These are phyloP conservation scores for Sebastes baramenuke DNA, from an alignment of 2,797 vertebrate species.

Conservation along the genomic window DNA sequence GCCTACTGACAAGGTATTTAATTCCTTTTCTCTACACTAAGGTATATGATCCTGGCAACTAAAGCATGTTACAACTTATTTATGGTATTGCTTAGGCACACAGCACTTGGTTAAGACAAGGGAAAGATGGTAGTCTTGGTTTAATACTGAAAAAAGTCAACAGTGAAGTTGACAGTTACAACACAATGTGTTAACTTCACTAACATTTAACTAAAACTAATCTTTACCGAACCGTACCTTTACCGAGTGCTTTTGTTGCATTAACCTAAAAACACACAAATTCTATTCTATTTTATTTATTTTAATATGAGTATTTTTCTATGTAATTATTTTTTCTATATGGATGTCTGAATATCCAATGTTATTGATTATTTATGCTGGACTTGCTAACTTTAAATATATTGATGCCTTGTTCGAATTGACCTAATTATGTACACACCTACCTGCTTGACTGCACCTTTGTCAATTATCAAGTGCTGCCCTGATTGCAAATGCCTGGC, in stretches of 20 bases:
- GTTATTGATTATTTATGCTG: no score
- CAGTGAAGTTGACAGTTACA: not conserved
- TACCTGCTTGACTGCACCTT: not conserved
- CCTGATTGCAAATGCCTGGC: not conserved
- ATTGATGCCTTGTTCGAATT: not conserved
- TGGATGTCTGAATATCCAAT: not conserved
- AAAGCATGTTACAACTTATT: not conserved
- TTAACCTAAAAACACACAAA: no score
- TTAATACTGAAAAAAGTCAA: not conserved
- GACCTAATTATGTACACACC: not conserved
- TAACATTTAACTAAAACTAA: no score
- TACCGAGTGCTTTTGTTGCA: no score
- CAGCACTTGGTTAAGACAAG: not conserved
- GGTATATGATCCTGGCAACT: no score
- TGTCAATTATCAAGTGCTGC: not conserved
- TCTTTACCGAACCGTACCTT: no score
- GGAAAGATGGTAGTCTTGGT: not conserved
- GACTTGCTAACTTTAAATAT: no score
- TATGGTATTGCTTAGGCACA: not conserved
- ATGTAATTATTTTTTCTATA: not conserved
- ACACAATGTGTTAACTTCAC: not conserved
- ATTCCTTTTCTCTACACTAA: not conserved
- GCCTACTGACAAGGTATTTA: fast-evolving
- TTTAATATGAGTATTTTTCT: no score
- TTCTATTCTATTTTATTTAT: no score